Evolutionary conservation across 2,888 invertebrate genomes (phyloP), one percentile per base, ranked within the genome.

Genomic region (Actias luna): DNA sequence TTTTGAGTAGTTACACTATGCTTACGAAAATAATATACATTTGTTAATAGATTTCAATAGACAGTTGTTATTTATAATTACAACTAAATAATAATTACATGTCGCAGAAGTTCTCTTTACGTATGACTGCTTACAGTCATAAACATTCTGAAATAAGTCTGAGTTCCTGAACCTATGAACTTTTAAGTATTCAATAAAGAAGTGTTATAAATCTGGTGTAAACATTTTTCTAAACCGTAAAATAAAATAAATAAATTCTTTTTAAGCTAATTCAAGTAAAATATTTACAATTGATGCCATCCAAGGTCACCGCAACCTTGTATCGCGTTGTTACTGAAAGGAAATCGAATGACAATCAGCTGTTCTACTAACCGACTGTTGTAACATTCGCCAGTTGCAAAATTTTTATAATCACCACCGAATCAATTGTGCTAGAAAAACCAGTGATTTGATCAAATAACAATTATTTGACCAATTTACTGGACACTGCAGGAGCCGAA

Each of bases 261-360:
- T 61, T 59, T 14, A 27, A 42, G 25, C 58, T 33, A 18, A 5
- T 36, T 50, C 14, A 36, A 42, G 63, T 63, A 59, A 63, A 63
- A 25, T 59, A 63, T 63, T 50, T 55, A 63, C 33, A 58, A 27
- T 50, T 58, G 18, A 55, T 61, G 57, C n/a, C 4, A 67, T 64
- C 69, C 80, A 83, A 73, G 84, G 85, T 74, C 80, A 66, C 39
- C 29, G 62, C 64, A 75, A 73, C 85, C 86, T 86, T 81, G 82
- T 62, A 67, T 33, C 50, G 61, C 39, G 63, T 57, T 67, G 65
- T 62, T 65, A 69, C 78, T 77, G 80, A 85, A 84, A 84, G 83
- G 85, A 85, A 85, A 86, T 84, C 83, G 76, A 80, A 66, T 76
- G 74, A 82, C 84, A 83, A 81, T 79, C 70, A 69, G 67, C 66